phyloP scores from a whole-genome alignment of 2,888 invertebrate species.

The Microctonus aethiopoides region DNA sequence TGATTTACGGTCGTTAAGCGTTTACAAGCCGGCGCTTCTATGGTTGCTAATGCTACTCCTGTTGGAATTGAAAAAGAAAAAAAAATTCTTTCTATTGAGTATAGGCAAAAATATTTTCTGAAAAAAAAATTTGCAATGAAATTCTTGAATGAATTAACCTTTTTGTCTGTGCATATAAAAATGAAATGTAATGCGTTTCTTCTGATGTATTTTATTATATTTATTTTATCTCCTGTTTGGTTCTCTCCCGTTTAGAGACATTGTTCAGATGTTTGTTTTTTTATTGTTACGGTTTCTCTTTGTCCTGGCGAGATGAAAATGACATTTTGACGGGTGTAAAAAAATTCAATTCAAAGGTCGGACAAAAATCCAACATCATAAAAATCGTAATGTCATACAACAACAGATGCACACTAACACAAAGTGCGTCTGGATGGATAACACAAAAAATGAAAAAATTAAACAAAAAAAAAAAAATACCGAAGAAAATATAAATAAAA shows the following conservation, averaged over 20 bases:
- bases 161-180: slow-evolving; percentile 3
- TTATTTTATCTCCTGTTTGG: slow-evolving; percentile 10
- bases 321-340: slow-evolving; percentile 64
- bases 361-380: slow-evolving; percentile 50
- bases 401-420: slow-evolving; percentile 48
- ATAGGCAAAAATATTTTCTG: slow-evolving; percentile 13
- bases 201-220: neutral
- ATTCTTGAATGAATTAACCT: slow-evolving; percentile 15
- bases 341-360: slow-evolving; percentile 39
- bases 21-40: slow-evolving; percentile 6
- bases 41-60: neutral
- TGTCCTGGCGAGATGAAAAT: slow-evolving; percentile 54
- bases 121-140: slow-evolving; percentile 8
- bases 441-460: slow-evolving; percentile 40
- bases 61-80: neutral
- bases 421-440: slow-evolving; percentile 25
- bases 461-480: neutral
- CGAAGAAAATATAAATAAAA: neutral
- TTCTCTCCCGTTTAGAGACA: slow-evolving; percentile 4
- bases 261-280: neutral
- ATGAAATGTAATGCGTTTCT: neutral
- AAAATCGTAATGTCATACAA: slow-evolving; percentile 57
- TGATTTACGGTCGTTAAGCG: slow-evolving; percentile 41
- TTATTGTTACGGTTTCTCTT: neutral
- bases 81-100: slow-evolving; percentile 3